phyloP scores from a whole-genome alignment of 2,888 invertebrate species.

The Drosophila fulvimacula region DNA sequence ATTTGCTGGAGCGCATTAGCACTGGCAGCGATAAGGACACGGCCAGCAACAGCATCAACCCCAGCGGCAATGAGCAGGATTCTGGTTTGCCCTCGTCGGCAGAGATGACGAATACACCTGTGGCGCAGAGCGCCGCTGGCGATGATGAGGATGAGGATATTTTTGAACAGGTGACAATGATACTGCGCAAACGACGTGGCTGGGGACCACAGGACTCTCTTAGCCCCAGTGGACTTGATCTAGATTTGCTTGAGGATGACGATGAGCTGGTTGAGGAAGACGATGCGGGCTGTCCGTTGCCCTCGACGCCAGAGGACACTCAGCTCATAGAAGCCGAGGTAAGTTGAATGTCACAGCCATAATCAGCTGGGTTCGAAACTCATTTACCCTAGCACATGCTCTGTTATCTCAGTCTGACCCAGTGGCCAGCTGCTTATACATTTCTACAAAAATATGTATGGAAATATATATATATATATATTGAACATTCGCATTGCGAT shows the following conservation, averaged over 20 bases:
- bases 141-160: slow-evolving; percentile 82
- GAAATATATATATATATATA: neutral
- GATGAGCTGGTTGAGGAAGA: slow-evolving; percentile 87
- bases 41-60: neutral
- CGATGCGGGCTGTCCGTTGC: slow-evolving; percentile 93
- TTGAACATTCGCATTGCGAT: slow-evolving; percentile 10
- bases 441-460: neutral
- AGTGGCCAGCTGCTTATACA: slow-evolving; percentile 31
- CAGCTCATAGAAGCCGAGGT: slow-evolving; percentile 92
- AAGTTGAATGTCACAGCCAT: slow-evolving; percentile 47
- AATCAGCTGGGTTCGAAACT: slow-evolving; percentile 20
- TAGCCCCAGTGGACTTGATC: slow-evolving; percentile 72
- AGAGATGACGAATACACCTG: slow-evolving; percentile 34
- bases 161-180: slow-evolving; percentile 83
- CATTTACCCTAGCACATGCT: slow-evolving; percentile 27
- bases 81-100: slow-evolving; percentile 44
- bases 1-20: slow-evolving; percentile 32
- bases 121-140: slow-evolving; percentile 4
- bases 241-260: slow-evolving; percentile 83
- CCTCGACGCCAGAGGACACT: slow-evolving; percentile 94
- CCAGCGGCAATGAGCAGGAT: slow-evolving; percentile 28
- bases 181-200: slow-evolving; percentile 83
- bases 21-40: slow-evolving; percentile 30
- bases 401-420: slow-evolving; percentile 54
- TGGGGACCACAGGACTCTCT: slow-evolving; percentile 84